Evolutionary conservation across 1,140 invertebrate genomes (phyloP).

Genomic region (Pentalonia nigronervosa): DNA sequence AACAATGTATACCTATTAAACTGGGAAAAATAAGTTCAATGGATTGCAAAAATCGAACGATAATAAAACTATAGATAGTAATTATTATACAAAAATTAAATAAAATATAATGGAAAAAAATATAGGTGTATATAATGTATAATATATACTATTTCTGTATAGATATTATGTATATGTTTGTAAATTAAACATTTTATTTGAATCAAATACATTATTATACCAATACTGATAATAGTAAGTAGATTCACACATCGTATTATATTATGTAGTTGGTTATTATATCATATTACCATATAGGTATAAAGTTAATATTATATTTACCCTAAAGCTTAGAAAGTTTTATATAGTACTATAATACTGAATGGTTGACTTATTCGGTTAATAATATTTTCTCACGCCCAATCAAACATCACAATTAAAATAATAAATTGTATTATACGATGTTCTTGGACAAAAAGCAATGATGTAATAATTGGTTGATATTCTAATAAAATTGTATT

Average conservation of each 20-base stretch:
- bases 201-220: background rate
- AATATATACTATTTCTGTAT: background rate
- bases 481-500: background rate
- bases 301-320: background rate
- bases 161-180: background rate
- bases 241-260: background rate
- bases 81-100: background rate
- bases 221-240: background rate
- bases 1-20: background rate
- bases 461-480: background rate
- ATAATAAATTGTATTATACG: background rate
- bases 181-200: slow-evolving; percentile 7
- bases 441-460: background rate
- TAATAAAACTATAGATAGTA: background rate
- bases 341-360: background rate
- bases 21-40: background rate
- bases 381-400: slow-evolving; percentile 6
- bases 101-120: background rate
- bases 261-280: slow-evolving; percentile 2
- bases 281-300: slow-evolving; percentile 14
- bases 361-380: background rate
- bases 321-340: slow-evolving; percentile 39
- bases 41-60: background rate
- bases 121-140: background rate
- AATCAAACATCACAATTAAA: background rate